A percentile compares a stretch with the other conserved stretches of the same genome.
Conservation (phyloP, 2,113 vertebrate species). For the Mastomys natalensis region DNA sequence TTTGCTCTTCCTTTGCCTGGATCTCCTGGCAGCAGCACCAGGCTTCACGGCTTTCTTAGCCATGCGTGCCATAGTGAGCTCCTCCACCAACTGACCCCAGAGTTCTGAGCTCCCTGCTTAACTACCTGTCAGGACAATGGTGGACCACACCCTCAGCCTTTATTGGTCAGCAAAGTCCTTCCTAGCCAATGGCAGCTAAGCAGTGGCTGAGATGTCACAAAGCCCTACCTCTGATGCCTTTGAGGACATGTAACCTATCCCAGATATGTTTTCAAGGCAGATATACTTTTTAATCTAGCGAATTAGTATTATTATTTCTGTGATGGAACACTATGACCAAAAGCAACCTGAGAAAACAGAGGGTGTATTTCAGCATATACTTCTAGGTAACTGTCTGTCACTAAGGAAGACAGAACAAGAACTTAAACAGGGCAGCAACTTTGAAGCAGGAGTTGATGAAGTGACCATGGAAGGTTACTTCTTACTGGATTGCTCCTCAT, state of each 20-base stretch:
- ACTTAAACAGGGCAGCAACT: not conserved
- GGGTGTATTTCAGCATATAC: too few relatives aligned
- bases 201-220: not conserved
- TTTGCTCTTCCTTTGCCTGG: not conserved
- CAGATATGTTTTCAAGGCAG: not conserved
- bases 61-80: accelerated
- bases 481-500: too few relatives aligned
- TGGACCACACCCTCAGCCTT: not conserved
- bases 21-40: too few relatives aligned
- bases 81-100: not conserved
- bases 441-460: not conserved
- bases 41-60: accelerated
- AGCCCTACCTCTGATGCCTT: too few relatives aligned
- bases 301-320: not conserved
- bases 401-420: not conserved
- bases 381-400: too few relatives aligned
- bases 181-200: not conserved
- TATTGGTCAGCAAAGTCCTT: not conserved
- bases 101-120: not conserved
- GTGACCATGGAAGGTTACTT: not conserved
- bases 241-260: not conserved
- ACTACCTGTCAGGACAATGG: not conserved
- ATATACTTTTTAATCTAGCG: not conserved
- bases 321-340: not conserved
- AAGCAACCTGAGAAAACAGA: not conserved